Base-by-base conservation (phyloP, 2,113 vertebrate genomes). In the rat (Rattus norvegicus) region DNA sequence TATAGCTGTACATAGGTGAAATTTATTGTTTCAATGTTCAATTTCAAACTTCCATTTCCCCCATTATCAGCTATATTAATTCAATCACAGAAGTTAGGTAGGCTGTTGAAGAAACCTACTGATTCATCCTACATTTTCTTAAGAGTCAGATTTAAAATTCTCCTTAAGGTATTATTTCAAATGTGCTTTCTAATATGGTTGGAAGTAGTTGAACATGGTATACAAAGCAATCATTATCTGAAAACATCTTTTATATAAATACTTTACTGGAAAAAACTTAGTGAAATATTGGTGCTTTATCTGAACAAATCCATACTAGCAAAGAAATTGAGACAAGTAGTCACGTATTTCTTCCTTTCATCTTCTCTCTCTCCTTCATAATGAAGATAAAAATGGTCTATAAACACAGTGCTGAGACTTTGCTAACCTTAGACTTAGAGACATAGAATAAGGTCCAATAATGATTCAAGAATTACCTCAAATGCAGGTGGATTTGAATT, bases 151-250 rank as follows among this genome's bases (percentile, higher is more conserved):
- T 94, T 81, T 92, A 91, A 96, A 96, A 92, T 96, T 93, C 67
- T 94, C 92, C 86, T 36, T 54, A 65, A 88, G 52, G 85, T 36
- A 76, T 94, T 95, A 96, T 94, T 97, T 93, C 90, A 97, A 83
- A 76, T 90, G 67, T 81, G 65, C 96, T 97, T 54, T 95, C 73
- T 33, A 95, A 75, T 96, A 93, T 88, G 93, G 72, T 61, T 96
- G 77, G 86, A 94, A 97, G 97, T 95, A 47, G 56, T 96, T 94
- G 91, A 97, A 63, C 92, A 90, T 95, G 20, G 49, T 84, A 24
- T 54, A 95, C 61, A 69, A 28, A 97, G 95, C 96, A 96, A 96
- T 94, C 85, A 97, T 95, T 97, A 97, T 95, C 93, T 97, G 91
- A 95, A 97, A 97, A 39, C 77, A 72, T 91, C 67, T 92, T 95